Conservation (phyloP, 35 echinoderm and acorn worm species). For the Apostichopus parvimensis region DNA sequence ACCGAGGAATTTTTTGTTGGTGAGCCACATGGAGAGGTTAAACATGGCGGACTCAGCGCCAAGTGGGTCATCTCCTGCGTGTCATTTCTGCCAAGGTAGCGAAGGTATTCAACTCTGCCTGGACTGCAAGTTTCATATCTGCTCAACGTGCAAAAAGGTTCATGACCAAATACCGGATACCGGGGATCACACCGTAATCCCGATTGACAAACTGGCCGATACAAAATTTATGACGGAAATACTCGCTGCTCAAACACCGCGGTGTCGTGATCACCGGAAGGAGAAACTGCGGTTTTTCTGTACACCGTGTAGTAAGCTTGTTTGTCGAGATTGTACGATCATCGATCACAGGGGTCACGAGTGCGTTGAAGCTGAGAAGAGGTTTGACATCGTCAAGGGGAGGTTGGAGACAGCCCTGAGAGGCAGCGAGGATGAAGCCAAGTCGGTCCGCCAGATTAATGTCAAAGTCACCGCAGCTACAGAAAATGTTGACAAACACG, state of each 20-base stretch:
- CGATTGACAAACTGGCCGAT: conserved; percentile 7
- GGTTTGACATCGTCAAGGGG: neutral
- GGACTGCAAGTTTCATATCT: conserved; percentile 43
- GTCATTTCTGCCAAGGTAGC: neutral
- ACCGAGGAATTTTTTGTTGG: conserved; percentile 40
- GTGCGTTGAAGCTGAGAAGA: conserved; percentile 12
- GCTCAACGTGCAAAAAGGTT: neutral
- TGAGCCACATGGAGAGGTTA: conserved; percentile 33
- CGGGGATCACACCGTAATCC: neutral
- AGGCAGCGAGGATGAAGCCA: neutral
- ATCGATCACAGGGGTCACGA: conserved; percentile 30
- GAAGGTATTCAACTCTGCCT: neutral
- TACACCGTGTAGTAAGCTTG: neutral
- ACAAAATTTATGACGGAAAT: neutral
- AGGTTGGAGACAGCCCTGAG: neutral
- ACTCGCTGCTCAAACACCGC: neutral
- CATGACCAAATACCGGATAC: conserved; percentile 31
- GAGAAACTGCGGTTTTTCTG: conserved; percentile 63
- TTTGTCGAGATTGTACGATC: conserved; percentile 47
- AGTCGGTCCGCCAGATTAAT: neutral
- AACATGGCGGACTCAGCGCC: neutral
- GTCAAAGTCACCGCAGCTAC: neutral
- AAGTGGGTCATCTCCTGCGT: neutral
- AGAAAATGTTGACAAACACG: neutral
- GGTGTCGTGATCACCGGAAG: conserved; percentile 38